Evolutionary conservation across 2,888 invertebrate genomes (phyloP).

Genomic region (Homarus gammarus): DNA sequence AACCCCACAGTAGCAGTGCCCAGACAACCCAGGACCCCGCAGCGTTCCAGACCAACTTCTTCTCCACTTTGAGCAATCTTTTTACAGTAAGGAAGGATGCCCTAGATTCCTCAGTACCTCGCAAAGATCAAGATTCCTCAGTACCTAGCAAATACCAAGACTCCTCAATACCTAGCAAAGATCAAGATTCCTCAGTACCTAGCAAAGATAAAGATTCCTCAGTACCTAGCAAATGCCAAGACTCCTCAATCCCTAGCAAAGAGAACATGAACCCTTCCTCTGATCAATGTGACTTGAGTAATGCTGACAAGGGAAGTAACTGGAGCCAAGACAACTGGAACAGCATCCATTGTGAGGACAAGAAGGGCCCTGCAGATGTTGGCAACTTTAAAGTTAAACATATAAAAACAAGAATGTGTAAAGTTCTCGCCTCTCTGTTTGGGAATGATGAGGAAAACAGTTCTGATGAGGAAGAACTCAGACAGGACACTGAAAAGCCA

Average conservation of each 20-base stretch:
- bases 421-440: constrained; percentile 2
- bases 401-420: background rate
- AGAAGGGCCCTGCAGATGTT: background rate
- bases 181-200: too few species aligned
- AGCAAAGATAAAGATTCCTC: background rate
- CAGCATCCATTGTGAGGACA: background rate
- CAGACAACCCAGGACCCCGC: too few species aligned
- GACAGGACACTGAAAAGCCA: background rate
- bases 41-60: too few species aligned
- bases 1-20: too few species aligned
- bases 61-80: too few species aligned
- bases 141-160: too few species aligned
- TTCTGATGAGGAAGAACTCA: background rate
- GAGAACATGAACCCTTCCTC: background rate
- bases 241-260: background rate
- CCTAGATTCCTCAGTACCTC: too few species aligned
- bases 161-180: too few species aligned
- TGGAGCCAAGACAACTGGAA: constrained; percentile 6
- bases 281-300: background rate
- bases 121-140: too few species aligned
- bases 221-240: too few species aligned
- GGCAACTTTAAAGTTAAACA: constrained; percentile 4
- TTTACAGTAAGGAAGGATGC: too few species aligned
- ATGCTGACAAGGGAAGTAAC: background rate
- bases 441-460: constrained; percentile 40